Evolutionary conservation across 2,888 invertebrate species (phyloP), one percentile per base, ranked within the genome.

Genomic region (Drosophila macrothrix): DNA sequence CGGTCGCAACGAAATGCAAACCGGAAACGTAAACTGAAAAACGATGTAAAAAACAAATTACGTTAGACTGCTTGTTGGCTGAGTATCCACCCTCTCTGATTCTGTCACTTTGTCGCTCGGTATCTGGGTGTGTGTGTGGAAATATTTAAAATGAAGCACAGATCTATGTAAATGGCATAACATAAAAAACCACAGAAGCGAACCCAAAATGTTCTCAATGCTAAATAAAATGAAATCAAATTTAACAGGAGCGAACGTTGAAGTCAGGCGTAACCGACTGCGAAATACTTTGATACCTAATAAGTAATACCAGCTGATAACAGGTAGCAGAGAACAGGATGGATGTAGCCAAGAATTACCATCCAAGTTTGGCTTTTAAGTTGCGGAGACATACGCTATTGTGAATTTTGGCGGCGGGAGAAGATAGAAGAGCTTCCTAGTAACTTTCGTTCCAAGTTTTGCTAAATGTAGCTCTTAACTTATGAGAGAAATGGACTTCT

Each of bases 21-120:
- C 73, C 84, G 84, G 82, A 84, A 83, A 83, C 73, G 76, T 81
- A 76, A 86, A 73, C 73, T 78, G 80, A 76, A 78, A 82, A 84
- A 82, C 73, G 82, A 87, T 87, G 82, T 82, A 82, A 84, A 85
- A 82, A 82, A 73, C 84, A 87, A 84, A 84, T 84, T 87, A 87
- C 82, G 75, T 87, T 76, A 73, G 66, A 87, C 79, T 79, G 60
- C 49, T 70, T 64, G 75, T 67, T 56, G 52, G 53, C 71, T 58
- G 43, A 41, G 39, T 41, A n/a, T 31, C 31, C 9, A 25, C 22
- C 37, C 41, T 7, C 14, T 4, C 12, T 7, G 46, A 25, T 9
- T 55, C 39, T 9, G 37, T 49, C 31, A 29, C 50, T 31, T 49
- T 22, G 33, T 22, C 16, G 31, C 14, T 61, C 16, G 31, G 12